phyloP scores from a whole-genome alignment of 2,113 vertebrate genomes.

The Myocastor coypus region DNA sequence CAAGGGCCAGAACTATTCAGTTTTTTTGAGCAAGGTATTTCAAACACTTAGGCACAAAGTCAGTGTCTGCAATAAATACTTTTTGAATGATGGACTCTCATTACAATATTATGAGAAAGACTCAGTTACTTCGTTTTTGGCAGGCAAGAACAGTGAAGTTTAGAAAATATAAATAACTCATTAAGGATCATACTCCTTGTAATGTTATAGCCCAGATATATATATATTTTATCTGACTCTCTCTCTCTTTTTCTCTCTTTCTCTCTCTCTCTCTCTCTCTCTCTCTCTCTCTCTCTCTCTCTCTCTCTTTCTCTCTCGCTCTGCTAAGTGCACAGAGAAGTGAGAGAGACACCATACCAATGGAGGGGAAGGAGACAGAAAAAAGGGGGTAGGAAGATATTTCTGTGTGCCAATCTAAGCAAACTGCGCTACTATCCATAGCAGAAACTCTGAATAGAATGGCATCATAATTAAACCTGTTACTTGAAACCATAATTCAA shows the following conservation, averaged over 20 bases:
- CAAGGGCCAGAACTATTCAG: background rate
- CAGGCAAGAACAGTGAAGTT: background rate
- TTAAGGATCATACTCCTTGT: background rate
- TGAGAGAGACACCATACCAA: background rate
- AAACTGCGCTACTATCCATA: background rate
- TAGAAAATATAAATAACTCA: background rate
- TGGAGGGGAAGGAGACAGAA: background rate
- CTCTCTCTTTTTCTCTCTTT: background rate
- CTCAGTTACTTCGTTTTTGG: background rate
- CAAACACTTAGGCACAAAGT: background rate
- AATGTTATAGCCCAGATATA: background rate
- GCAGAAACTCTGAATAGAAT: background rate
- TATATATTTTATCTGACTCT: too few species aligned
- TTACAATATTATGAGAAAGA: background rate
- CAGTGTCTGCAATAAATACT: background rate
- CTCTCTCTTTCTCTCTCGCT: background rate
- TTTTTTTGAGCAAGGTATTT: slow-evolving; percentile 2
- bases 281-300: background rate
- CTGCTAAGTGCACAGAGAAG: background rate
- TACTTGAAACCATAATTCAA: too few species aligned
- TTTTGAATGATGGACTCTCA: background rate
- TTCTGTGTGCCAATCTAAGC: background rate
- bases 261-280: background rate
- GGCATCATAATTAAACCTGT: background rate
- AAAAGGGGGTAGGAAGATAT: background rate